Evolutionary conservation across 1,140 invertebrate species (phyloP), one percentile per base, ranked within the genome.

Genomic region (Mizuhopecten yessoensis): DNA sequence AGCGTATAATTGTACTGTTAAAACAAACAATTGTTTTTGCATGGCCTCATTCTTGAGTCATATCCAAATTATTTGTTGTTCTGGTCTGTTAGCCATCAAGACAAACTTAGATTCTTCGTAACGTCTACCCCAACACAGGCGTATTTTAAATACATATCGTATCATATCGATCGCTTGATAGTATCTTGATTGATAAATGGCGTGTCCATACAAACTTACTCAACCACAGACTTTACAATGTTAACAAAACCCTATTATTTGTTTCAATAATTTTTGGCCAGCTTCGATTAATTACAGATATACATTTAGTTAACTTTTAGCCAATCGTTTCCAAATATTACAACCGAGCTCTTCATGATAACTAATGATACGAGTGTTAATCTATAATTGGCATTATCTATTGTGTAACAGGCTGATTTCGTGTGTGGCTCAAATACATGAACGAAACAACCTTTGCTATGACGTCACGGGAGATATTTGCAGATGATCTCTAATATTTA

Each of bases 361-460:
- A 17, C 1, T 10, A 17, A 9, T 17, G 1, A 75, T 75, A 75
- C 57, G 57, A 2, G 29, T n/a, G 11, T 29, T n/a, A 17, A 29
- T 75, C 57, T 75, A 75, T 75, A 75, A 29, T 9, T 29, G 23
- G 11, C 2, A 75, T 7, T 29, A 75, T 75, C 57, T 75, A 75
- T 75, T 75, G 57, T 75, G 29, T 75, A 75, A 75, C 17, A 75
- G 57, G n/a, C 29, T 75, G 17, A 75, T 75, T n/a, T 75, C 57
- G 57, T 75, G n/a, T 75, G 57, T 57, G 45, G 7, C 23, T 57
- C 3, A 20, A 17, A 75, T n/a, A 75, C 57, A n/a, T 75, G 57
- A 75, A 75, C 57, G 23, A 75, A 75, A 29, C 57, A 75, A 75
- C 57, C 57, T 75, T 75, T 29, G 5, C 1, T 29, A 75, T 75